A percentile compares a stretch with the other conserved stretches of the same genome.
phyloP scores from a whole-genome alignment of 2,113 vertebrate species.

The Phaethon lepturus region DNA sequence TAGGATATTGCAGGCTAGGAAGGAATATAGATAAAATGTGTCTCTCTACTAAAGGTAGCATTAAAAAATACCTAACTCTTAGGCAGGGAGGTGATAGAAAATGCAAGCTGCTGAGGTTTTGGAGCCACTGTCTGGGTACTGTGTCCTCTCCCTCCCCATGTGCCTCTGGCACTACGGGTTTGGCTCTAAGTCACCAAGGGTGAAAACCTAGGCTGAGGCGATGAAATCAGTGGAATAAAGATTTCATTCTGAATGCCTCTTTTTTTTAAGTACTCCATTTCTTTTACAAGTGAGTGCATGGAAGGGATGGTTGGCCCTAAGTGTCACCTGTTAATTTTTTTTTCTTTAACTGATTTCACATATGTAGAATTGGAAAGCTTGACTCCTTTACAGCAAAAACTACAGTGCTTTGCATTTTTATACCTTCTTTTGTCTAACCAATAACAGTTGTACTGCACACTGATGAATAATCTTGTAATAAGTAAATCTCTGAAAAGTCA shows the following conservation, averaged over 20 bases:
- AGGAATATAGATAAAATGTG: not conserved
- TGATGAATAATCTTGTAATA: not conserved
- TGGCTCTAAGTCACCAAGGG: not conserved
- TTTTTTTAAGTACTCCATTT: not conserved
- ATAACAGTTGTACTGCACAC: not conserved
- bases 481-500: not conserved
- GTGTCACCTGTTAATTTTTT: not conserved
- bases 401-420: not conserved
- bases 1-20: not conserved
- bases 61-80: not conserved
- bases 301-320: not conserved
- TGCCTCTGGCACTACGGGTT: not conserved
- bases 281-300: not conserved
- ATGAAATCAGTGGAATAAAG: not conserved
- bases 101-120: not conserved
- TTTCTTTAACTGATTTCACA: not conserved
- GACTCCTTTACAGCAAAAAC: not conserved
- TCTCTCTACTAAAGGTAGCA: not conserved
- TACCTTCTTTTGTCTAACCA: not conserved
- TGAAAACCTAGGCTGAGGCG: not conserved
- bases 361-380: not conserved
- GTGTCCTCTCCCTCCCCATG: rapidly evolving
- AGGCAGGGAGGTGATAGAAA: not conserved
- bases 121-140: not conserved
- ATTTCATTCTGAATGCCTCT: not conserved